phyloP scores from a whole-genome alignment of 2,797 vertebrate species.

The Spatula clypeata region DNA sequence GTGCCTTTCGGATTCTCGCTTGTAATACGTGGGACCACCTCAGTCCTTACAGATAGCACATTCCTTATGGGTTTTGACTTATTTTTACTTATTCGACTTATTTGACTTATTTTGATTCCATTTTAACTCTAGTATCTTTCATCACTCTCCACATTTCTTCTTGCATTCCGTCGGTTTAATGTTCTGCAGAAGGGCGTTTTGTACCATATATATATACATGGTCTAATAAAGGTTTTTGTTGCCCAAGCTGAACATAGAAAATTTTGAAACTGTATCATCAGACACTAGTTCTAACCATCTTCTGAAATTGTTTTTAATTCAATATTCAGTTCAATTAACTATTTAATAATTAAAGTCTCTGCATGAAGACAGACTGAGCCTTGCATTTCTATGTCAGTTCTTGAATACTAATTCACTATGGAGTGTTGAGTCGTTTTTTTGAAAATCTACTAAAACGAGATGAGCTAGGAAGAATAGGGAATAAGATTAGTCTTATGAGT shows the following conservation, averaged over 20 bases:
- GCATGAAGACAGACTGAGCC: background rate
- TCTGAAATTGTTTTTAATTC: background rate
- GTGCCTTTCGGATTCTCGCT: background rate
- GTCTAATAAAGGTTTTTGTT: fast-evolving
- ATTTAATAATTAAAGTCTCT: background rate
- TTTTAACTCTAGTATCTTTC: fast-evolving
- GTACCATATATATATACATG: fast-evolving
- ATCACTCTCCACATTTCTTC: fast-evolving
- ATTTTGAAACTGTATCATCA: fast-evolving
- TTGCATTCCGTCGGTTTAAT: fast-evolving
- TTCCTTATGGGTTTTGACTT: background rate
- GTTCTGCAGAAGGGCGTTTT: fast-evolving
- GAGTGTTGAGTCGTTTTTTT: fast-evolving
- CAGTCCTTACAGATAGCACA: fast-evolving
- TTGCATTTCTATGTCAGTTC: background rate
- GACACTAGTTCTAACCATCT: background rate
- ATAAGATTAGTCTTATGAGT: background rate
- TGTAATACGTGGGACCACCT: fast-evolving
- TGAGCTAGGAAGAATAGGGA: background rate
- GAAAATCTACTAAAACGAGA: background rate
- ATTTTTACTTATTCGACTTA: too few relatives aligned
- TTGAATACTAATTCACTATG: background rate
- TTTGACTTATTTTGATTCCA: background rate
- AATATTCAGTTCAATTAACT: background rate
- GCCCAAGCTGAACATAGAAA: fast-evolving